Base-by-base conservation (phyloP, 2,888 invertebrate species). In the Drosophila percnosoma region DNA sequence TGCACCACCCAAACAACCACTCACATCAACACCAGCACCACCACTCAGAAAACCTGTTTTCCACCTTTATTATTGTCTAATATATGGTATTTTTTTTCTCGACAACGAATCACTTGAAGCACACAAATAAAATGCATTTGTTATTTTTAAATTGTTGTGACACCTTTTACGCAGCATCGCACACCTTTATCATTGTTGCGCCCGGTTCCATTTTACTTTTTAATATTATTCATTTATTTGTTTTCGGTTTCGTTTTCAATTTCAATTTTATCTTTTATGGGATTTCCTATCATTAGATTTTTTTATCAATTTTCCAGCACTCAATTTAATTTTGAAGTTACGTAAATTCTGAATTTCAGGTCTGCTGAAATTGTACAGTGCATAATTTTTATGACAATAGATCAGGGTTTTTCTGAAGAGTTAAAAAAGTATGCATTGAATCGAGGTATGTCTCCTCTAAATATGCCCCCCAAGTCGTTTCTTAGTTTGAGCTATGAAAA, bases 71-170 rank as follows among this genome's bases (percentile, higher is more conserved):
- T 53, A 54, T 48, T 27, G 61, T 48, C 55, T 18, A 34, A 61
- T 24, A 38, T 34, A 34, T 36, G 21, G 11, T 36, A 24, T 24
- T 55, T 51, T 62, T 49, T 51, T 68, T 68, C 27, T 69, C 33
- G 27, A 67, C 24, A 80, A 69, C 72, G 15, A 75, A 78, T 75
- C 78, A 80, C 77, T 76, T 69, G 76, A 66, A 66, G 74, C 78
- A 80, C 79, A 8, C 21, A 61, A 80, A 78, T 77, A 80, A 79
- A 80, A 59, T 80, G 71, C 59, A 80, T 77, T 80, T 80, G 77
- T 80, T 80, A 68, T 68, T 68, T 65, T n/a, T 8, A 38, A 73
- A 11, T 33, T 75, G 29, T 65, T 11, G 15, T 40, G 29, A 40
- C 74, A 74, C 69, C 10, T 36, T 27, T 6, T 10, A 31, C 8